phyloP scores from a whole-genome alignment of 2,113 vertebrate genomes.

The Peromyscus californicus region DNA sequence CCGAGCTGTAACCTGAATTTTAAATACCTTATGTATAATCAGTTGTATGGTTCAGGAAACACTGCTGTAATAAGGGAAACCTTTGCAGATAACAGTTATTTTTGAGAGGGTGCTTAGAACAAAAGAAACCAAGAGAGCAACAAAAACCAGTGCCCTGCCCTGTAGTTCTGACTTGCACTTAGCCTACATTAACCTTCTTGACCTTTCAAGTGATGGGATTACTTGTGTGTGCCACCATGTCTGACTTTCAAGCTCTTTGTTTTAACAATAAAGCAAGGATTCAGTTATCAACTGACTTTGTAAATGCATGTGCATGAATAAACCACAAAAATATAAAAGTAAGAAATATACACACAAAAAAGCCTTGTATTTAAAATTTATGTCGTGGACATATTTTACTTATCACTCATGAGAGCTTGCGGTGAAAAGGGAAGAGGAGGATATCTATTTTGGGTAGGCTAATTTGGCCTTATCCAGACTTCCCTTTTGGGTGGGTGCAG shows the following conservation, averaged over 20 bases:
- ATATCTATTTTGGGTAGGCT: conserved; percentile 3
- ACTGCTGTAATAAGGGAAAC: neutral
- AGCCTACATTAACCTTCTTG: neutral
- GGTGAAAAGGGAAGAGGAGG: neutral
- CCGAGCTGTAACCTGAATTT: neutral
- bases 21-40: conserved; percentile 2
- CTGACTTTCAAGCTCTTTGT: neutral
- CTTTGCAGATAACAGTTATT: conserved; percentile 9
- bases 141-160: neutral
- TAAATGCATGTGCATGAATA: neutral
- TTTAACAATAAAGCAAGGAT: conserved; percentile 29
- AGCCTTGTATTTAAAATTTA: neutral
- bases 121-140: neutral
- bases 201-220: neutral
- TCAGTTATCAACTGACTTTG: conserved; percentile 35
- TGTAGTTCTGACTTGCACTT: neutral
- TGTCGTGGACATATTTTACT: neutral
- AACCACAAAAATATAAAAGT: neutral
- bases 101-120: neutral
- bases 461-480: conserved; percentile 29
- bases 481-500: neutral
- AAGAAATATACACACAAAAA: neutral
- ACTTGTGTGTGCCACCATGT: neutral
- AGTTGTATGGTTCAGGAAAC: neutral
- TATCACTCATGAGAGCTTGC: neutral